These are phyloP conservation scores for Trichoplusia ni DNA, from an alignment of 1,140 invertebrate genomes.

Conservation along the genomic window DNA sequence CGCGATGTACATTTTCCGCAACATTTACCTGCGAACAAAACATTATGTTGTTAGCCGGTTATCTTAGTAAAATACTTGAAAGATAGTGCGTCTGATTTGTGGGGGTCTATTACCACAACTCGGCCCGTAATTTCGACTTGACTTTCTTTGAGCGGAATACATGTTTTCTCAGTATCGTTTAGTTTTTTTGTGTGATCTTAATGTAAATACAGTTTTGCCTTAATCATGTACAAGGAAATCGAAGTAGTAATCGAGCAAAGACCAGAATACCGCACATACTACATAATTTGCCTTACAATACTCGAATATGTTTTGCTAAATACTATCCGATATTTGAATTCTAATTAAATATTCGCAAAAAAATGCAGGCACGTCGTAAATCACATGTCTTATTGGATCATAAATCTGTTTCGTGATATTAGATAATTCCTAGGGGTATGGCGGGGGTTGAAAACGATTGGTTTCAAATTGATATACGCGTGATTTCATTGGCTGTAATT, in stretches of 20 bases:
- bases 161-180: too few relatives aligned
- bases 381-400: constrained; percentile 6
- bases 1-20: neutral
- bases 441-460: neutral
- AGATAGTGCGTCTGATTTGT: neutral
- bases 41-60: neutral
- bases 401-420: constrained; percentile 15
- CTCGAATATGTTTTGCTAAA: too few relatives aligned
- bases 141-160: too few relatives aligned
- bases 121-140: too few relatives aligned
- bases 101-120: too few relatives aligned
- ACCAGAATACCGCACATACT: too few relatives aligned
- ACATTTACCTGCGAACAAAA: constrained; percentile 11
- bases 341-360: neutral
- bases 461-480: too few relatives aligned
- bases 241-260: too few relatives aligned
- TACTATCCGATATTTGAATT: neutral
- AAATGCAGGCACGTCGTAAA: neutral
- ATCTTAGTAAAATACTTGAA: neutral
- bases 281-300: too few relatives aligned
- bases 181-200: too few relatives aligned
- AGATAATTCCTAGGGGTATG: constrained; percentile 1
- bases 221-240: too few relatives aligned
- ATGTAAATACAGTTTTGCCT: too few relatives aligned
- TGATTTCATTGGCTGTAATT: constrained; percentile 9